A percentile compares a stretch with the other conserved stretches of the same genome.
These are phyloP conservation scores for Chelidonichthys spinosus DNA, from an alignment of 2,797 vertebrate genomes.

Conservation along the genomic window DNA sequence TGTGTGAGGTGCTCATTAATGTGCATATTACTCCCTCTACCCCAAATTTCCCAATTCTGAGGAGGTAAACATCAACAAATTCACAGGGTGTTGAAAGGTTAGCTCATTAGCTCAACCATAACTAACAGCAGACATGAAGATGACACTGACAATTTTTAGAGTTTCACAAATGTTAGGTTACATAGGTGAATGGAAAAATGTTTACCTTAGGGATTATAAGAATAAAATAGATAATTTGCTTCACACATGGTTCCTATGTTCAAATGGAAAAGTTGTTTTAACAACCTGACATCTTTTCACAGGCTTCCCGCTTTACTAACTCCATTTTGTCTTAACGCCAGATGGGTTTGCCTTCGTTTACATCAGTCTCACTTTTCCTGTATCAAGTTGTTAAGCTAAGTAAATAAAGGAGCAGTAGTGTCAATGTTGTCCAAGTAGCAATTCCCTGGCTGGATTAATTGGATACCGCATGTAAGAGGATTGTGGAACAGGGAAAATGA, in stretches of 20 bases:
- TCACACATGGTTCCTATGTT: neutral
- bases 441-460: constrained; percentile 9
- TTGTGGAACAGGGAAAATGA: neutral
- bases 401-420: constrained; percentile 2
- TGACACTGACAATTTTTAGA: constrained; percentile 35
- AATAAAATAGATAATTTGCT: neutral
- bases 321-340: neutral
- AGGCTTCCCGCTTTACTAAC: neutral
- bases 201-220: neutral
- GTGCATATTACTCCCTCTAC: constrained; percentile 46
- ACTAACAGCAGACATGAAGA: constrained; percentile 59
- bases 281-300: constrained; percentile 4
- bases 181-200: constrained; percentile 6
- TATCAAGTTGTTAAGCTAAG: neutral
- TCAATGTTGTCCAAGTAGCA: constrained; percentile 5
- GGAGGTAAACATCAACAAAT: constrained; percentile 71
- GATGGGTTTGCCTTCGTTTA: constrained; percentile 12
- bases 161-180: constrained; percentile 12
- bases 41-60: constrained; percentile 32
- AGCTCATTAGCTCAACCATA: constrained; percentile 61
- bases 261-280: neutral
- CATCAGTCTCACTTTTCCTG: neutral
- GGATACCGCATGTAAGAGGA: neutral
- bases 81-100: constrained; percentile 49
- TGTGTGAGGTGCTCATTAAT: constrained; percentile 69